A percentile compares a stretch with the other conserved stretches of the same genome.
Conservation (phyloP, 2,797 vertebrate genomes). For the Syngnathus acus region DNA sequence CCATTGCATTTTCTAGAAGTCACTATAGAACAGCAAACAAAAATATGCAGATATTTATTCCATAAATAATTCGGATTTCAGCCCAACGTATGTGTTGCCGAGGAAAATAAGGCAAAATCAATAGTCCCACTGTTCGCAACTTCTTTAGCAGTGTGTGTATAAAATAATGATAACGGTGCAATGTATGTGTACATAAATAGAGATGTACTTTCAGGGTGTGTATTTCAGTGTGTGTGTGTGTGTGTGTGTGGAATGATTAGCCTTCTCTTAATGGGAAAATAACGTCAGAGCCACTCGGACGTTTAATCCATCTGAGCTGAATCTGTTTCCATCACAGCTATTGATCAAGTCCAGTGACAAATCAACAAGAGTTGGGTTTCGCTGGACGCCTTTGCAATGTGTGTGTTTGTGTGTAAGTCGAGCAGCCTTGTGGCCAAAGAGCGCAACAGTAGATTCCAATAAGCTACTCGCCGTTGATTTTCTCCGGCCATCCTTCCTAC, state of each 20-base stretch:
- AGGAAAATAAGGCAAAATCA: conserved; percentile 30
- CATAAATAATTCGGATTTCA: background rate
- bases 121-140: conserved; percentile 36
- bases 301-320: conserved; percentile 75
- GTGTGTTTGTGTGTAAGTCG: conserved; percentile 29
- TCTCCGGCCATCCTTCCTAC: conserved; percentile 15
- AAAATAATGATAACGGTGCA: conserved; percentile 12
- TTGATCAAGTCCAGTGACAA: conserved; percentile 69
- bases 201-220: conserved; percentile 1
- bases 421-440: conserved; percentile 48
- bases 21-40: background rate
- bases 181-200: conserved; percentile 5
- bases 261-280: conserved; percentile 73
- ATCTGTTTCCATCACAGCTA: conserved; percentile 71
- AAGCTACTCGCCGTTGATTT: conserved; percentile 18
- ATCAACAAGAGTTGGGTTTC: conserved; percentile 45
- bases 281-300: conserved; percentile 68
- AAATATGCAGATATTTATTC: background rate
- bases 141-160: conserved; percentile 31
- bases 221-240: conserved; percentile 7
- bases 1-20: background rate
- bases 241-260: conserved; percentile 61
- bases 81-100: background rate
- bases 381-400: conserved; percentile 12
- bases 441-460: conserved; percentile 37